phyloP scores from a whole-genome alignment of 2,797 vertebrate species.

The Mus minutoides region DNA sequence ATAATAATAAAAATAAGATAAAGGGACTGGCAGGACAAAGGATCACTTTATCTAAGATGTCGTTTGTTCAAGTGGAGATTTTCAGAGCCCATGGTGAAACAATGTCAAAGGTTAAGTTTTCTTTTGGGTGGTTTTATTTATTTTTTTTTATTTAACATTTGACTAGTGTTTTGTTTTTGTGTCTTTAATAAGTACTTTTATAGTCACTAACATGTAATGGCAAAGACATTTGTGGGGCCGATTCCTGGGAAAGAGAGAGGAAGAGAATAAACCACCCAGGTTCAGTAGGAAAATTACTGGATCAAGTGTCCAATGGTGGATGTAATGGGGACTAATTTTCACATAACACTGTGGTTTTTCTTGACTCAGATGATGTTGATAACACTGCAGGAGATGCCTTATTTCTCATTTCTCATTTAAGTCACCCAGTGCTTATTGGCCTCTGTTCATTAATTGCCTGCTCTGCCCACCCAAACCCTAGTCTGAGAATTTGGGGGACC shows the following conservation, averaged over 20 bases:
- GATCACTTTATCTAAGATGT: not conserved
- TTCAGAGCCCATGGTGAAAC: not conserved
- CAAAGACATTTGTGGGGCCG: not conserved
- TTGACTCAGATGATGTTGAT: constrained; percentile 7
- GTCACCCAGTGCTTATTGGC: not conserved
- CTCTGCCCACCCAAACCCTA: not conserved
- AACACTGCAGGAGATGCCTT: constrained; percentile 13
- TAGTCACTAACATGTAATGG: constrained; percentile 14
- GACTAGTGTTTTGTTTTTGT: constrained; percentile 20
- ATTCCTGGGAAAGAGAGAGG: not conserved
- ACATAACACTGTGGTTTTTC: not conserved
- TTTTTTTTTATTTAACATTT: not conserved
- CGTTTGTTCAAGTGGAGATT: constrained; percentile 19
- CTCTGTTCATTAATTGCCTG: not conserved
- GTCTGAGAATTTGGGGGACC: not conserved
- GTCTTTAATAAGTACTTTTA: constrained; percentile 53
- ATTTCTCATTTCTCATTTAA: constrained; percentile 15
- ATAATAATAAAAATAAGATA: not conserved
- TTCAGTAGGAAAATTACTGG: not conserved
- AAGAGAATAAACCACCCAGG: not conserved
- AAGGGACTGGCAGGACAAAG: not conserved
- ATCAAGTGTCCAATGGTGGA: not conserved
- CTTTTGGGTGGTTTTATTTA: not conserved
- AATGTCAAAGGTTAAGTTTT: not conserved
- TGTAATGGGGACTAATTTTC: not conserved